Base-by-base conservation (phyloP, 2,113 vertebrate species). In the Cyanoderma ruficeps region DNA sequence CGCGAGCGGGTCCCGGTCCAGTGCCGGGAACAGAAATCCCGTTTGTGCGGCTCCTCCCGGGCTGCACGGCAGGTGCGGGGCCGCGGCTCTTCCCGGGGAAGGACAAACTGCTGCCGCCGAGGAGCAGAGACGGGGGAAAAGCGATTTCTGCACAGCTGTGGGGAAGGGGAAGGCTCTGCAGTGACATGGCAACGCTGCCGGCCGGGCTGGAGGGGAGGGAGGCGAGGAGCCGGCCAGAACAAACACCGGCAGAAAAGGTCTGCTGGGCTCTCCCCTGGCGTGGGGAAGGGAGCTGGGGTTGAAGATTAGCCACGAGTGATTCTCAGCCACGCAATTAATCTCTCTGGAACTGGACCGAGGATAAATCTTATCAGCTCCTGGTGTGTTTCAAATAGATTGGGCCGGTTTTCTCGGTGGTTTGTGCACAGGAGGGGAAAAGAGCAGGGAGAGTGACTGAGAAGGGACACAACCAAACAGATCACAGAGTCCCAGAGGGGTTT, bases 21-120 rank as follows among this genome's bases (percentile, higher is more conserved):
- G 97, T 70, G 81, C 94, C 24, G 67, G 6, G 4, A 96, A 37
- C 95, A 89, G 77, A n/a, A 98, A 94, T 94, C 96, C 31, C 69
- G 96, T 81, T 93, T 93, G 96, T 53, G 90, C 24, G 55, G 97
- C 75, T 83, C 83, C 94, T 90, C 94, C 79, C 56, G 93, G 96
- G 96, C 94, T 59, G 63, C 86, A 96, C 89, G 91, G 74, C 96
- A 97, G 97, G 97, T 97, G 97, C 96, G 95, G 65, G 92, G 97
- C 95, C 96, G 92, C 96, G 94, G 97, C 96, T 97, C 65, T 70
- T 87, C 47, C 92, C 68, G 88, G 87, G 23, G 12, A 67, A 57
- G 2, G 57, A 94, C 87, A 59, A 96, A 94, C 50, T 41, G 72
- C 80, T 87, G 86, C 72, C 79, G 90, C 87, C 11, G 64, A 86